These are phyloP conservation scores for Thecocarcelia acutangulata DNA, from an alignment of 2,888 invertebrate species.

Conservation along the genomic window DNA sequence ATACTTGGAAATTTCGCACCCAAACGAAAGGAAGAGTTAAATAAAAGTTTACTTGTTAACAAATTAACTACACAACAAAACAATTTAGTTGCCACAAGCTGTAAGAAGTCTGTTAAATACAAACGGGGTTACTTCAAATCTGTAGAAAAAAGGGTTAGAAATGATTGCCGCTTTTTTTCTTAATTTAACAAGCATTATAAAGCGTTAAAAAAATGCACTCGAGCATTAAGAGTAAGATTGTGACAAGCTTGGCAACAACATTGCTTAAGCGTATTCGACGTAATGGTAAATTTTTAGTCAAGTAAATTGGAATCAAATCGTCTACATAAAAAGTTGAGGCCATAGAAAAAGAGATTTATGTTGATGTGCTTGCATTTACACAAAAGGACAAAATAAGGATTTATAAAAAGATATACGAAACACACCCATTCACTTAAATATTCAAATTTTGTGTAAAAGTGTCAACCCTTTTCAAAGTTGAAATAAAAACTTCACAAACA, in stretches of 20 bases:
- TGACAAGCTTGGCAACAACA: slow-evolving; percentile 69
- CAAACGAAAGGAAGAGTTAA: slow-evolving; percentile 9
- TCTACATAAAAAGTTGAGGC: slow-evolving; percentile 57
- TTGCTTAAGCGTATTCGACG: slow-evolving; percentile 41
- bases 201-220: slow-evolving; percentile 67
- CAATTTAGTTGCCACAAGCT: slow-evolving; percentile 70
- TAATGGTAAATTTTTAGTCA: slow-evolving; percentile 30
- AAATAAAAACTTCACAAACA: slow-evolving; percentile 54
- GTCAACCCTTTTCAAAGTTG: slow-evolving; percentile 68
- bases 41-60: slow-evolving; percentile 74
- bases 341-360: slow-evolving; percentile 43
- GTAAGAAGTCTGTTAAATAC: slow-evolving; percentile 5
- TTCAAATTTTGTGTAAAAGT: slow-evolving; percentile 32
- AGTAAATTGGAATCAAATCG: slow-evolving; percentile 69
- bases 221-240: slow-evolving; percentile 59
- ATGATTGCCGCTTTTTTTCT: slow-evolving; percentile 16
- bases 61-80: slow-evolving; percentile 74
- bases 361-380: slow-evolving; percentile 15
- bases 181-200: slow-evolving; percentile 51
- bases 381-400: slow-evolving; percentile 25
- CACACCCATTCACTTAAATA: not conserved
- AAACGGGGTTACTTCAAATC: slow-evolving; percentile 26
- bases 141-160: slow-evolving; percentile 28
- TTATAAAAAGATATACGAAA: not conserved
- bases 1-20: not conserved